Evolutionary conservation across 2,888 invertebrate genomes (phyloP).

Genomic region (Drosophila neoperkinsi): DNA sequence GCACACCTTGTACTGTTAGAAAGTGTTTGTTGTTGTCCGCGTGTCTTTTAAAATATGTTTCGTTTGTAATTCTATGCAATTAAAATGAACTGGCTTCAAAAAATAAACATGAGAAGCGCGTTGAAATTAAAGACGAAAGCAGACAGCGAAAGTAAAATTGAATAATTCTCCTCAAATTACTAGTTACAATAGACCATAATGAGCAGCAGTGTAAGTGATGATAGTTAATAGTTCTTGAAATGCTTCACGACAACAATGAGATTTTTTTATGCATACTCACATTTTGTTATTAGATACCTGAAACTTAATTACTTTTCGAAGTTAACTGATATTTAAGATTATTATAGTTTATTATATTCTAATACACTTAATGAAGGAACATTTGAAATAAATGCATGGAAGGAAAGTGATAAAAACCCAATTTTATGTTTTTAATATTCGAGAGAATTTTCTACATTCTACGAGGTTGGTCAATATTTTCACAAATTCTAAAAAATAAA

Average conservation of each 20-base stretch:
- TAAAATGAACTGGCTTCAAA: conserved; percentile 59
- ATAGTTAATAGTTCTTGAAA: conserved; percentile 19
- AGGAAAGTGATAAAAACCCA: neutral
- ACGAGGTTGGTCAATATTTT: neutral
- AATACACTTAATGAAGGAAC: neutral
- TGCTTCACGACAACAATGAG: neutral
- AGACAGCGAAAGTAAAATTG: conserved; percentile 67
- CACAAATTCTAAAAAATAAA: too few relatives aligned
- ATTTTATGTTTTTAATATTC: neutral
- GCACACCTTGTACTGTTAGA: conserved; percentile 38
- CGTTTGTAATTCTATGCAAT: conserved; percentile 69
- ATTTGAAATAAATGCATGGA: neutral
- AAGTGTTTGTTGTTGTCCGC: conserved; percentile 60
- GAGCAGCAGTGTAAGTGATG: conserved; percentile 11
- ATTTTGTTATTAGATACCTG: neutral
- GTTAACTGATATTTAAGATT: neutral
- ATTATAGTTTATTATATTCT: neutral
- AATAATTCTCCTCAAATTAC: conserved; percentile 36
- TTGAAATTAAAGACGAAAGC: conserved; percentile 25
- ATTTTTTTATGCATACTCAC: conserved; percentile 1
- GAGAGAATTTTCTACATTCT: neutral
- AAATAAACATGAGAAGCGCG: conserved; percentile 12
- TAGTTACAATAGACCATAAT: conserved; percentile 42
- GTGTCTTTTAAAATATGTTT: conserved; percentile 53
- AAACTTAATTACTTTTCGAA: neutral